phyloP scores from a whole-genome alignment of 1,140 invertebrate genomes.

The Harpegnathos saltator region DNA sequence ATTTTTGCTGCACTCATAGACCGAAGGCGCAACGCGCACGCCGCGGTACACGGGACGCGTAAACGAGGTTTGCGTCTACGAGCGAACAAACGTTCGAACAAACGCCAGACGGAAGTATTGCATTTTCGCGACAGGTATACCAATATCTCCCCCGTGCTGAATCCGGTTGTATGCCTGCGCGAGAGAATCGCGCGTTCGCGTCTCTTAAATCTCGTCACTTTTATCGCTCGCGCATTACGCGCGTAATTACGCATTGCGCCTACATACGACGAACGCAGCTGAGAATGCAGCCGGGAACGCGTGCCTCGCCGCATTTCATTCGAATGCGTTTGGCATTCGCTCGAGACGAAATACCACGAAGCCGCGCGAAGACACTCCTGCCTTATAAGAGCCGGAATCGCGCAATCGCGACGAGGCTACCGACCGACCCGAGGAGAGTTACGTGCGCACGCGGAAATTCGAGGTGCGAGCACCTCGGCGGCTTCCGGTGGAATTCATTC shows the following conservation, averaged over 20 bases:
- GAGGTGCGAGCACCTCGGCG: neutral
- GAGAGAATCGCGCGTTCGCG: no score
- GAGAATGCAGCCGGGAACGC: slow-evolving; percentile 32
- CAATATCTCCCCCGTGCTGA: no score
- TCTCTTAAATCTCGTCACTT: no score
- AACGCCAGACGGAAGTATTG: slow-evolving; percentile 12
- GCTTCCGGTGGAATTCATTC: neutral
- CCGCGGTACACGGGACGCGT: neutral
- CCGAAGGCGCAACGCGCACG: neutral
- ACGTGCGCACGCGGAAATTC: no score
- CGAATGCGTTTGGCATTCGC: slow-evolving; percentile 64
- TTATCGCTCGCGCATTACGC: no score
- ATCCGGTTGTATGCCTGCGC: no score
- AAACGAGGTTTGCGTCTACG: neutral
- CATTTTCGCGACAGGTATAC: neutral
- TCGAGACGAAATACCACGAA: slow-evolving; percentile 69
- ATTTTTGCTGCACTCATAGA: slow-evolving; percentile 36
- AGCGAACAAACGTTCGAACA: slow-evolving; percentile 21
- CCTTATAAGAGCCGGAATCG: slow-evolving; percentile 18
- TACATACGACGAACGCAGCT: slow-evolving; percentile 1
- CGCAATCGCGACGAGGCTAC: slow-evolving; percentile 32
- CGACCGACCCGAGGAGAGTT: slow-evolving; percentile 29
- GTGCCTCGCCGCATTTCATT: slow-evolving; percentile 56
- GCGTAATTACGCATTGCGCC: no score
- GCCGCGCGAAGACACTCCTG: slow-evolving; percentile 23